Percentiles rank a stretch among this genome's conserved stretches.
Conservation (phyloP, 64 coral and sea anemone genomes). For the Dendrophyllia cribrosa region DNA sequence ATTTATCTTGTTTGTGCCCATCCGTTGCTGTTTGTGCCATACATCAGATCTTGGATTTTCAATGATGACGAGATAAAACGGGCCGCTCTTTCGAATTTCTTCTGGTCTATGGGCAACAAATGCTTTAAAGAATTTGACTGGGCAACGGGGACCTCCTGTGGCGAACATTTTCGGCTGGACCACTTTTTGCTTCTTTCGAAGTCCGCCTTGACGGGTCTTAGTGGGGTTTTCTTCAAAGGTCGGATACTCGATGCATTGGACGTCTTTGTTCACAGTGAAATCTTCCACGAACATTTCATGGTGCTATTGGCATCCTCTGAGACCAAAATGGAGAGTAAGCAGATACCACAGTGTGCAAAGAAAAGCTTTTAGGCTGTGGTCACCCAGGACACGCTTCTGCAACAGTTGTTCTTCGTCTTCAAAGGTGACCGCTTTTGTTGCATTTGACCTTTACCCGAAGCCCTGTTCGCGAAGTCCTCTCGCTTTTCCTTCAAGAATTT, state of each 20-base stretch:
- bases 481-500: conserved; percentile 24
- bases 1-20: no score
- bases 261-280: conserved; percentile 31
- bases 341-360: conserved; percentile 31
- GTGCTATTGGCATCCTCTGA: conserved; percentile 38
- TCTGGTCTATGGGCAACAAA: conserved; percentile 12
- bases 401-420: background rate
- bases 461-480: background rate
- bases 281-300: conserved; percentile 38
- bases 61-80: background rate
- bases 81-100: conserved; percentile 9
- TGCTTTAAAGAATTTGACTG: conserved; percentile 23
- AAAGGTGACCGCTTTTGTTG: background rate
- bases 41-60: background rate
- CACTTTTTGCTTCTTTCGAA: background rate
- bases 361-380: conserved; percentile 5
- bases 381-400: background rate
- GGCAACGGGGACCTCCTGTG: background rate
- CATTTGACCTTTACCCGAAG: conserved; percentile 15
- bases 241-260: conserved; percentile 14
- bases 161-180: conserved; percentile 31
- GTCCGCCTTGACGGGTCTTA: conserved; percentile 24
- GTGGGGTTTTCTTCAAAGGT: conserved; percentile 44
- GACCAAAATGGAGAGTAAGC: conserved; percentile 15
- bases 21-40: background rate